Percentiles rank a stretch among this genome's conserved stretches.
phyloP scores from a whole-genome alignment of 1,140 invertebrate species.

The Philaenus spumarius region DNA sequence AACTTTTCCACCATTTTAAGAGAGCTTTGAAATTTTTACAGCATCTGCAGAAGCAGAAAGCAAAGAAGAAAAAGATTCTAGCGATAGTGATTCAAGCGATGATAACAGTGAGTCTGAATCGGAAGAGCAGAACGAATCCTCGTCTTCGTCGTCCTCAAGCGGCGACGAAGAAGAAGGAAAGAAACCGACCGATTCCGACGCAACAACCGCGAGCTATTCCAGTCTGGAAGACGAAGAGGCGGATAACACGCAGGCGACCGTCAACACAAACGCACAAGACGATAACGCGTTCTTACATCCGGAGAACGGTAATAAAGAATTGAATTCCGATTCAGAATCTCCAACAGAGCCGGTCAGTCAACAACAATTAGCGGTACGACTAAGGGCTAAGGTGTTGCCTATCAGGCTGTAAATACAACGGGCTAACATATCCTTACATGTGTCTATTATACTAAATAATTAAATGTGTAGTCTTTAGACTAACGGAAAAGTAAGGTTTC shows the following conservation, averaged over 20 bases:
- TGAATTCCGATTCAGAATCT: constrained; percentile 51
- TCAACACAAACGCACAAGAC: constrained; percentile 25
- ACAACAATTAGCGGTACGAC: constrained; percentile 29
- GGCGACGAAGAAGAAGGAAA: constrained; percentile 25
- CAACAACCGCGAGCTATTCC: constrained; percentile 44
- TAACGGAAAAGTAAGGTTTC: no score
- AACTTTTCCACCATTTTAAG: no score
- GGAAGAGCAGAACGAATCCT: constrained; percentile 25
- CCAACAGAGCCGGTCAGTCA: constrained; percentile 53
- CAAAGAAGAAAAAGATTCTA: constrained; percentile 7
- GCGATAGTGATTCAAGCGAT: constrained; percentile 32
- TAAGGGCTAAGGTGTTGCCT: not conserved
- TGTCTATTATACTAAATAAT: no score
- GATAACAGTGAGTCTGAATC: constrained; percentile 18
- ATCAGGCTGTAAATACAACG: not conserved
- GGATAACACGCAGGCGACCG: constrained; percentile 22
- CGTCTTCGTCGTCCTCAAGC: not conserved
- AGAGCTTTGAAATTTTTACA: no score
- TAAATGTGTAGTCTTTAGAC: no score
- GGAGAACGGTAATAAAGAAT: constrained; percentile 22
- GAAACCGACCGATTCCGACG: constrained; percentile 35
- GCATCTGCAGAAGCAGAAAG: constrained; percentile 15
- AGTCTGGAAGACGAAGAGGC: constrained; percentile 44
- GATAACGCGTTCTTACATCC: constrained; percentile 27
- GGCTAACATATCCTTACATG: no score